Evolutionary conservation across 2,888 invertebrate genomes (phyloP), one percentile per base, ranked within the genome.

Genomic region (Nomada ruficornis): DNA sequence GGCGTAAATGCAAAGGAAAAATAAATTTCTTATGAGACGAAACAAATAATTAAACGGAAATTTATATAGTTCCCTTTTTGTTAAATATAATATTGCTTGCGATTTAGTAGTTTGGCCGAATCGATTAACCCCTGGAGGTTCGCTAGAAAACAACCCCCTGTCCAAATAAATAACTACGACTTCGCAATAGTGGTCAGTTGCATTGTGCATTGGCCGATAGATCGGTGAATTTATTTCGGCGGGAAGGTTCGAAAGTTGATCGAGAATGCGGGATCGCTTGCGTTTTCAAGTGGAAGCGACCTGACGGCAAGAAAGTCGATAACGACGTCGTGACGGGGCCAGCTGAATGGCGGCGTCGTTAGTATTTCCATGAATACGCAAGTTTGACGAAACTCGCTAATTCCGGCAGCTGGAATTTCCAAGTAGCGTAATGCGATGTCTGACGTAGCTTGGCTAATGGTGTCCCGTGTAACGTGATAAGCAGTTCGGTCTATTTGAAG

Each of bases 301-400:
- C 52, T 77, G 71, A 59, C n/a, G 23, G 10, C 44, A 15, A 50
- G 20, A 1, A 42, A 26, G 26, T 50, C 62, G 78, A 78, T 72
- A 77, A 80, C 50, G 63, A 70, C 54, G 54, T 20, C 64, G 54
- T 44, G 64, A 73, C 69, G 77, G 9, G 64, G 69, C 54, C 64
- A 54, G 60, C 65, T 80, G 74, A 80, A 80, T 74, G 63, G 42
- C 54, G 36, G 29, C 59, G 74, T 70, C 81, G 81, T 82, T 82
- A 80, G 75, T 62, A 50, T 80, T 79, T 57, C 68, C 78, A 68
- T 80, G 81, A 81, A 82, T 75, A 62, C 73, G 69, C 70, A 67
- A 82, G 71, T 75, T 76, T 68, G 50, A 62, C 63, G 75, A 64
- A 81, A 82, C 68, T 81, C 72, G 63, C 73, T 78, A 81, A 81